phyloP scores from a whole-genome alignment of 2,113 vertebrate genomes.

The Brachyhypopomus gauderio region DNA sequence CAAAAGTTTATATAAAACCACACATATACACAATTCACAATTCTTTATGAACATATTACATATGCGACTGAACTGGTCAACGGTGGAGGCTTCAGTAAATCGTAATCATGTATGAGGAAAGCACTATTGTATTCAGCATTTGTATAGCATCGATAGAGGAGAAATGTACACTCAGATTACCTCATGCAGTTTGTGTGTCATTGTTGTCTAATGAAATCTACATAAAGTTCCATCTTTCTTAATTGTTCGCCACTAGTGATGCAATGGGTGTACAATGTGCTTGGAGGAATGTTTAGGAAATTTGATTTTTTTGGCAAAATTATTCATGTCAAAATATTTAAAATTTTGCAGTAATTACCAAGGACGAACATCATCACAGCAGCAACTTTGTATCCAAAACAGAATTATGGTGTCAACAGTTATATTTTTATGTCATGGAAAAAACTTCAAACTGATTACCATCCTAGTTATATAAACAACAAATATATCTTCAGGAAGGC shows the following conservation, averaged over 20 bases:
- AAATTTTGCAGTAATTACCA: not conserved
- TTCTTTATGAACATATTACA: no score
- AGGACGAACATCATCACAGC: conserved; percentile 26
- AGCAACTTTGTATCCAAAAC: conserved; percentile 6
- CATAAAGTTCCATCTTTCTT: no score
- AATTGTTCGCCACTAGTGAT: no score
- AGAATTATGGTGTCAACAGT: not conserved
- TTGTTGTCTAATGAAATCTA: no score
- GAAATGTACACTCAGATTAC: no score
- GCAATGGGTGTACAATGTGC: not conserved
- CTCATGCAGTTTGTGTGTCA: no score
- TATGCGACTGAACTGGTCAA: no score
- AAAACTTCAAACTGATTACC: not conserved
- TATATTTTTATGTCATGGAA: not conserved
- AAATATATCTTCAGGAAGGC: not conserved
- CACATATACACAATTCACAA: no score
- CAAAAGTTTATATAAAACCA: no score
- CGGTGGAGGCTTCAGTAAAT: no score
- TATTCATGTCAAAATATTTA: conserved; percentile 37
- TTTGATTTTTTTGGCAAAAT: not conserved
- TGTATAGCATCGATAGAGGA: not conserved
- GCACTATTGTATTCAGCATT: not conserved
- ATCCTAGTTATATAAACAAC: not conserved
- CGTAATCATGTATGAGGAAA: not conserved
- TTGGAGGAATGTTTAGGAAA: conserved; percentile 2